phyloP scores from a whole-genome alignment of 2,797 vertebrate genomes.

The Phoeniculus purpureus region DNA sequence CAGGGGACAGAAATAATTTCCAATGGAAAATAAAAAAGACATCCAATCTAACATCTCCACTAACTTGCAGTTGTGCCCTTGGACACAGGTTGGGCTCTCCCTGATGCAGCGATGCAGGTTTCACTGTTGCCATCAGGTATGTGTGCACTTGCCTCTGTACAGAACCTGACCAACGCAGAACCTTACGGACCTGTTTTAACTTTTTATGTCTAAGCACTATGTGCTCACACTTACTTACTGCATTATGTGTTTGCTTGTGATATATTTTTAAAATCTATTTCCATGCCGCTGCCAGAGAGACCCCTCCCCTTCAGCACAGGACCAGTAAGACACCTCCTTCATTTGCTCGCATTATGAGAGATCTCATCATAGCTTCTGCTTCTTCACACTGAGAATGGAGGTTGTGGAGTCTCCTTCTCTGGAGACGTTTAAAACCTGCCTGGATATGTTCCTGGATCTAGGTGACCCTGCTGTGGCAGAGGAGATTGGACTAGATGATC shows the following conservation, averaged over 20 bases:
- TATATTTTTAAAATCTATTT: neutral
- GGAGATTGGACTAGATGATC: too few species aligned
- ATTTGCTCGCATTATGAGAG: neutral
- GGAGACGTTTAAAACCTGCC: too few species aligned
- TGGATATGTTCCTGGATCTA: too few species aligned
- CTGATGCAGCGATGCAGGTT: neutral
- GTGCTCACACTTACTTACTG: neutral
- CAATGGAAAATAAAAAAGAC: neutral
- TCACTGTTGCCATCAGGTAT: rapidly evolving
- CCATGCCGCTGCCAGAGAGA: neutral
- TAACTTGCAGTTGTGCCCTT: neutral
- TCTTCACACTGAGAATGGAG: neutral
- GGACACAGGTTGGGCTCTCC: neutral
- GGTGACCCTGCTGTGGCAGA: too few species aligned
- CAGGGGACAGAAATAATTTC: neutral
- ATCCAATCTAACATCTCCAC: too few species aligned
- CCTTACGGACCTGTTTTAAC: too few species aligned
- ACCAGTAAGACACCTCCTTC: neutral
- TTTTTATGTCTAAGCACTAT: neutral
- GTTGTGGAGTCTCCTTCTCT: too few species aligned
- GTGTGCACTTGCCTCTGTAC: neutral
- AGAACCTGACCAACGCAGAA: neutral
- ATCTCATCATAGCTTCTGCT: neutral
- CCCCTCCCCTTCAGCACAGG: neutral
- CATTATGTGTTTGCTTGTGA: neutral